Evolutionary conservation across 2,888 invertebrate genomes (phyloP).

Genomic region (Amiota communis): DNA sequence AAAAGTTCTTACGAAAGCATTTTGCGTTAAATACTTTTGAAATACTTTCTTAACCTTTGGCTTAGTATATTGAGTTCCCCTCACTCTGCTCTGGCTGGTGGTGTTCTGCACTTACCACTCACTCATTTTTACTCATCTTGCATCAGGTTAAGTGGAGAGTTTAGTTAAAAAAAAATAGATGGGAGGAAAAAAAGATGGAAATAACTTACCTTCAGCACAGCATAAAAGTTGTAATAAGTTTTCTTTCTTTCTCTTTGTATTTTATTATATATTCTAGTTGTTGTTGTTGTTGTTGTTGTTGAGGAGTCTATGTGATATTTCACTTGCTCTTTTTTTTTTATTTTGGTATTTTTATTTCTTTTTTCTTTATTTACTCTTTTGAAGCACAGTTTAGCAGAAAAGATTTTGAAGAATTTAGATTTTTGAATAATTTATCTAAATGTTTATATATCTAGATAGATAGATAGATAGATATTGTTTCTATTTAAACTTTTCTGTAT

Average conservation of each 20-base stretch:
- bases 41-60: slow-evolving; percentile 29
- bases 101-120: background rate
- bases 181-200: background rate
- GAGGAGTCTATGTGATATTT: background rate
- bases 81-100: background rate
- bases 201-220: slow-evolving; percentile 24
- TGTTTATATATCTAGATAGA: too few species aligned
- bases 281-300: slow-evolving; percentile 3
- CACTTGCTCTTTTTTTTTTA: background rate
- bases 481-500: background rate
- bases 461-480: background rate
- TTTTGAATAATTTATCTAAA: slow-evolving; percentile 8
- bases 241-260: background rate
- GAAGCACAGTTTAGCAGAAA: slow-evolving; percentile 33
- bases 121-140: background rate
- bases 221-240: slow-evolving; percentile 15
- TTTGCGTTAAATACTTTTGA: slow-evolving; percentile 30
- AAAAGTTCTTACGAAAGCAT: slow-evolving; percentile 26
- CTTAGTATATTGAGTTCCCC: background rate
- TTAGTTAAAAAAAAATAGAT: slow-evolving; percentile 1
- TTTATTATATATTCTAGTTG: background rate
- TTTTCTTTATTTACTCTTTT: background rate
- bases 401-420: slow-evolving; percentile 26
- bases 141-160: background rate
- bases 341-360: background rate